phyloP scores from a whole-genome alignment of 2,113 vertebrate genomes.

The Saguinus imperator region DNA sequence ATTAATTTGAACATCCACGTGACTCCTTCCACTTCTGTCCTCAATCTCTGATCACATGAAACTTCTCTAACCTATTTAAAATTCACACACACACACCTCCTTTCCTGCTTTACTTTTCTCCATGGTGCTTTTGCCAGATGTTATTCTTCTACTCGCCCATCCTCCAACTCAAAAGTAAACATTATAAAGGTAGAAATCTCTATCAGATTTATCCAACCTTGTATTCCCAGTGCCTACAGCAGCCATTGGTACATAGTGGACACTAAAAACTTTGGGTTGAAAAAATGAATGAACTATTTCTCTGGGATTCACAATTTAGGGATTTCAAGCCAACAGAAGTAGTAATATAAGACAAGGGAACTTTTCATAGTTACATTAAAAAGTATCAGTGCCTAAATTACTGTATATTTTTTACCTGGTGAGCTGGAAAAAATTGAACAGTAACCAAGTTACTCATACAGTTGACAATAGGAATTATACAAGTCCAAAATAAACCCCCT shows the following conservation, averaged over 20 bases:
- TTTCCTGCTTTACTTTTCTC: background rate
- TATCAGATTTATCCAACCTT: background rate
- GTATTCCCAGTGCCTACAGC: background rate
- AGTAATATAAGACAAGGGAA: background rate
- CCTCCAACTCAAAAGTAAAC: background rate
- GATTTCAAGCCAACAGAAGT: background rate
- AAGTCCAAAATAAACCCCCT: background rate
- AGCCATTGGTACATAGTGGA: background rate
- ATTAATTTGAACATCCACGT: background rate
- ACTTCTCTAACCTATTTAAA: background rate
- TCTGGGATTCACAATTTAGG: background rate
- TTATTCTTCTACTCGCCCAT: background rate
- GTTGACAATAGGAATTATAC: background rate
- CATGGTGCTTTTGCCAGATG: background rate
- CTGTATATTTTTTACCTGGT: background rate
- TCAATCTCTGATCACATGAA: background rate
- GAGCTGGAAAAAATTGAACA: background rate
- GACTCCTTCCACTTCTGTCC: background rate
- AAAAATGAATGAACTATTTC: background rate
- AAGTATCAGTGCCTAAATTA: background rate
- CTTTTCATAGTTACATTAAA: background rate
- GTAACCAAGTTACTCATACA: background rate
- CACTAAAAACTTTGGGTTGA: background rate
- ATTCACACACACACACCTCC: background rate
- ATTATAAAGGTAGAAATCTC: background rate